Evolutionary conservation across 2,888 invertebrate species (phyloP).

Genomic region (Epinotia demarniana): DNA sequence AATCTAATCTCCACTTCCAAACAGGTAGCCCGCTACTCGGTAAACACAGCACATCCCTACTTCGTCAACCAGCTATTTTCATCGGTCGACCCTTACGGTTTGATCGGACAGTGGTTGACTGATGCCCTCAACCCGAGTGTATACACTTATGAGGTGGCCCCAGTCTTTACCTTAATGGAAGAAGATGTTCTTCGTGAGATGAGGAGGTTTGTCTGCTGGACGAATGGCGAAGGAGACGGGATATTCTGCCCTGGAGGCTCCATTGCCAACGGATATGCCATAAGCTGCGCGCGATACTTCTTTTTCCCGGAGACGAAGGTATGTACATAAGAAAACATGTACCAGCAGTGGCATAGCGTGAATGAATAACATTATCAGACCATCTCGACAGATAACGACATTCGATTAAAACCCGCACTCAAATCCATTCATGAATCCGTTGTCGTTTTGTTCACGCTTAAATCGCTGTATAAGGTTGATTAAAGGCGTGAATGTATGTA

Average conservation of each 20-base stretch:
- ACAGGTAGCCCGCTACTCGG: slow-evolving; percentile 88
- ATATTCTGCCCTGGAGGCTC: slow-evolving; percentile 97
- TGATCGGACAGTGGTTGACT: slow-evolving; percentile 93
- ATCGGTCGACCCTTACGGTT: slow-evolving; percentile 92
- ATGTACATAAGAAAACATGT: slow-evolving; percentile 53
- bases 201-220: slow-evolving; percentile 91
- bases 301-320: slow-evolving; percentile 91
- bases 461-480: no score
- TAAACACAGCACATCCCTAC: slow-evolving; percentile 95
- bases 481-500: no score
- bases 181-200: slow-evolving; percentile 91
- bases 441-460: no score
- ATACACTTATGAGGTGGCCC: slow-evolving; percentile 95
- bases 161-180: slow-evolving; percentile 95
- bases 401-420: no score
- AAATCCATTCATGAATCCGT: no score
- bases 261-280: slow-evolving; percentile 95
- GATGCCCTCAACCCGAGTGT: slow-evolving; percentile 94
- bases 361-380: no score
- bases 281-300: slow-evolving; percentile 91
- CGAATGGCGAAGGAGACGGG: slow-evolving; percentile 90
- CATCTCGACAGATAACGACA: no score
- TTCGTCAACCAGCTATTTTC: slow-evolving; percentile 96
- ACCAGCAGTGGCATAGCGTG: no score
- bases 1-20: slow-evolving; percentile 22